Percentiles rank a stretch among this genome's conserved stretches.
These are phyloP conservation scores for Anisognathus igniventris DNA, from an alignment of 2,797 vertebrate genomes.

Conservation along the genomic window DNA sequence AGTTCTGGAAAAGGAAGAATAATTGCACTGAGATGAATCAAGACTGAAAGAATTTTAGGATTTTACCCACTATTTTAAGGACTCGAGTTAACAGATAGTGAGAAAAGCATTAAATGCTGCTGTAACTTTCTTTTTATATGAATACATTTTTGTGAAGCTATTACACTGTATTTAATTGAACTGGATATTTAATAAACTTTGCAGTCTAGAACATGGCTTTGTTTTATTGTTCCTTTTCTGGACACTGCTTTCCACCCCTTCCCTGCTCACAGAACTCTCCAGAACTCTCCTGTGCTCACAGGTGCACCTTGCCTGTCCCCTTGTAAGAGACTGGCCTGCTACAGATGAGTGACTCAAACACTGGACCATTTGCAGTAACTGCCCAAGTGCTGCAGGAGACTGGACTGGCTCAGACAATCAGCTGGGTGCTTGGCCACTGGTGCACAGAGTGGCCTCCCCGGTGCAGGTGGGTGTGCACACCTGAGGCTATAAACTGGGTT, in stretches of 20 bases:
- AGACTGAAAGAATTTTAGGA: neutral
- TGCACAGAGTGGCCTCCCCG: neutral
- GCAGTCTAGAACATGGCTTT: neutral
- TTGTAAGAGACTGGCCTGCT: neutral
- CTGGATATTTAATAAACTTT: conserved; percentile 36
- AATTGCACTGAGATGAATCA: neutral
- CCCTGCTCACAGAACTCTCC: neutral
- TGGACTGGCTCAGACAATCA: neutral
- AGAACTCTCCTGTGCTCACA: neutral
- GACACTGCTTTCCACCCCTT: neutral
- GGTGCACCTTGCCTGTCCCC: neutral
- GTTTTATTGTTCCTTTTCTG: neutral
- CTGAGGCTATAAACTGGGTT: neutral
- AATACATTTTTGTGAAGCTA: neutral
- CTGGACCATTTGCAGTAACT: neutral
- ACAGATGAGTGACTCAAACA: neutral
- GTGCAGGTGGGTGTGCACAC: neutral
- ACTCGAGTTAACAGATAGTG: neutral
- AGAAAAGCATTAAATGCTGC: neutral
- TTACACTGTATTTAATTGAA: neutral
- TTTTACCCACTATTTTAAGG: neutral
- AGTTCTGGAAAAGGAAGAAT: neutral
- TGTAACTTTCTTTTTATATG: neutral
- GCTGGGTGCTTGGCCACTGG: neutral
- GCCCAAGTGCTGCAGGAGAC: neutral